Conservation (phyloP, 2,113 vertebrate species). For the Emydura subglobosa region DNA sequence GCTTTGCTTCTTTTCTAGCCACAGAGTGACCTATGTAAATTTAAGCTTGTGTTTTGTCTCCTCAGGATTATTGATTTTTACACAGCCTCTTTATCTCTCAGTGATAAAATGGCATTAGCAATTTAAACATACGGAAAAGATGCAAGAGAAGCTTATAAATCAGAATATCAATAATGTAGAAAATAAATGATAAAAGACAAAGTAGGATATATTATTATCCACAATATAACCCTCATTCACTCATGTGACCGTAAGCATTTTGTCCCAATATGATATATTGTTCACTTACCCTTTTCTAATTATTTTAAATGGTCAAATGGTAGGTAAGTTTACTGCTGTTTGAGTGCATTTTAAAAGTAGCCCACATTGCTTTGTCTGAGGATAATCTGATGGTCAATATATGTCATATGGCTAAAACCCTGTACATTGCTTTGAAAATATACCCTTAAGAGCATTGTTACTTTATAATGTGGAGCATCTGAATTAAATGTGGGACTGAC, state of each 20-base stretch:
- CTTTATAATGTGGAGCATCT: not conserved
- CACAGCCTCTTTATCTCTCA: not conserved
- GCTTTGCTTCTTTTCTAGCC: not conserved
- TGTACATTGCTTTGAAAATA: not conserved
- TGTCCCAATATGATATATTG: not conserved
- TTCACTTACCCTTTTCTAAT: not conserved
- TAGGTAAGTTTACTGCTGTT: not conserved
- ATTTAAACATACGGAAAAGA: not conserved
- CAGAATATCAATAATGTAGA: not conserved
- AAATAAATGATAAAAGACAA: not conserved
- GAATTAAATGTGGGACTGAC: not conserved
- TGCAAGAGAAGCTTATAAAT: not conserved
- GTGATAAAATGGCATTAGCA: not conserved
- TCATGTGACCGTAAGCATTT: not conserved
- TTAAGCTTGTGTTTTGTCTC: not conserved
- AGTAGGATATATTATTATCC: not conserved
- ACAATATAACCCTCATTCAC: not conserved
- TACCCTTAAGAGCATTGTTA: not conserved
- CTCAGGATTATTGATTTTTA: not conserved
- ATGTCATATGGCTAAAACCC: not conserved
- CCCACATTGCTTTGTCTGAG: not conserved
- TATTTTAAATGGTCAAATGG: not conserved
- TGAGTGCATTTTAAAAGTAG: not conserved
- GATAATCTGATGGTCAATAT: not conserved
- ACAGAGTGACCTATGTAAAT: not conserved